Evolutionary conservation across 1,140 invertebrate genomes (phyloP).

Genomic region (Drosophila chauvacae): DNA sequence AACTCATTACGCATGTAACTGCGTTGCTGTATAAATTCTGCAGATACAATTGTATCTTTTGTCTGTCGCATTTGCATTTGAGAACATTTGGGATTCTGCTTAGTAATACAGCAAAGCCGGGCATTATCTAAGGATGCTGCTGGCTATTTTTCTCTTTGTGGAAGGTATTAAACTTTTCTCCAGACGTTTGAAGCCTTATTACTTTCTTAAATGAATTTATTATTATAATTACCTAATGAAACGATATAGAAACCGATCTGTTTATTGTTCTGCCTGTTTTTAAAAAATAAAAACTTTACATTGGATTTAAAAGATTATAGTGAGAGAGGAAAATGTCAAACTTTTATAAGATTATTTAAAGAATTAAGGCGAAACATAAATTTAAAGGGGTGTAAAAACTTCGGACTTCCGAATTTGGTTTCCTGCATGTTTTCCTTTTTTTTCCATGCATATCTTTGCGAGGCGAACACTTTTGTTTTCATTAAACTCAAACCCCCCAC

Average conservation of each 20-base stretch:
- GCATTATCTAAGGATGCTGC: conserved; percentile 51
- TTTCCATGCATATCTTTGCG: conserved; percentile 15
- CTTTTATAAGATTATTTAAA: neutral
- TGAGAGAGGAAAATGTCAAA: neutral
- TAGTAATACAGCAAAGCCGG: conserved; percentile 56
- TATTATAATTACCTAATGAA: neutral
- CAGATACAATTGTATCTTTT: conserved; percentile 54
- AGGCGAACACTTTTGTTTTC: conserved; percentile 67
- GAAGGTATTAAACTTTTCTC: neutral
- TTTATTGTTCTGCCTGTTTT: too few relatives aligned
- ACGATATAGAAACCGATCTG: neutral
- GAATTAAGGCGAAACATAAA: neutral
- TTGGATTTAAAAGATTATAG: too few relatives aligned
- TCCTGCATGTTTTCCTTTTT: neutral
- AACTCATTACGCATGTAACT: conserved; percentile 77
- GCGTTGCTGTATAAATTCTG: conserved; percentile 63
- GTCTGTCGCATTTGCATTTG: conserved; percentile 66
- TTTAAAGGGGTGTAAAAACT: neutral
- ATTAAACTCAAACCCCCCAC: conserved; percentile 50
- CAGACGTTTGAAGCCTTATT: neutral
- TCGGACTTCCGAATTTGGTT: neutral
- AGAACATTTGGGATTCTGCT: conserved; percentile 54
- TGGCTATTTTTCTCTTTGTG: neutral
- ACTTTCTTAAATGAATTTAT: neutral
- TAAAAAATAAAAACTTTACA: neutral